phyloP scores from a whole-genome alignment of 2,113 vertebrate species.

The Gulo gulo region DNA sequence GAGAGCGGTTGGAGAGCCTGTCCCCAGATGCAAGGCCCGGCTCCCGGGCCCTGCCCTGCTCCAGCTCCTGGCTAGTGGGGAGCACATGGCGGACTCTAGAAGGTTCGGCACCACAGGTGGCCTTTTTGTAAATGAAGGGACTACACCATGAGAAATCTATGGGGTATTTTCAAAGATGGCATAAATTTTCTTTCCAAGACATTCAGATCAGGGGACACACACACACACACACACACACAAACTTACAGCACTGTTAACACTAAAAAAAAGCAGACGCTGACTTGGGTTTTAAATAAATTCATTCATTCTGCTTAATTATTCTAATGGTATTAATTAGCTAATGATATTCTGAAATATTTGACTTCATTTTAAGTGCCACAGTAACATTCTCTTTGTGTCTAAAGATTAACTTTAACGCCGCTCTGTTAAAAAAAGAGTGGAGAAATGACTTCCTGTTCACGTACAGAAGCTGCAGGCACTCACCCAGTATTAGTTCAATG shows the following conservation, averaged over 20 bases:
- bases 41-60: neutral
- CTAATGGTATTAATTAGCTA: slow-evolving; percentile 37
- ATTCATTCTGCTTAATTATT: slow-evolving; percentile 43
- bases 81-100: neutral
- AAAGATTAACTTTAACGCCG: slow-evolving; percentile 15
- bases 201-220: neutral
- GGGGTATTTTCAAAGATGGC: neutral
- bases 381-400: slow-evolving; percentile 40
- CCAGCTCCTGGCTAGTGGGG: neutral
- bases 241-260: neutral
- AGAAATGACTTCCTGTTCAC: neutral
- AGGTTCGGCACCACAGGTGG: neutral
- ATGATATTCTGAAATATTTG: neutral
- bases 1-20: neutral
- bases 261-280: neutral
- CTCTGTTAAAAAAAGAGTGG: slow-evolving; percentile 22
- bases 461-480: neutral
- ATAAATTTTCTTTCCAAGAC: neutral
- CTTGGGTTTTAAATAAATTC: slow-evolving; percentile 29
- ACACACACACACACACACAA: neutral
- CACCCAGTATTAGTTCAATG: neutral
- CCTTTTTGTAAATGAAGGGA: neutral
- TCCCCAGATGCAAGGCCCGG: rapidly evolving
- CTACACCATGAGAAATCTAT: neutral
- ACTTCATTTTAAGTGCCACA: slow-evolving; percentile 31